A percentile compares a stretch with the other conserved stretches of the same genome.
Evolutionary conservation across 2,113 vertebrate genomes (phyloP).

Genomic region (Potamarius usumacintae): DNA sequence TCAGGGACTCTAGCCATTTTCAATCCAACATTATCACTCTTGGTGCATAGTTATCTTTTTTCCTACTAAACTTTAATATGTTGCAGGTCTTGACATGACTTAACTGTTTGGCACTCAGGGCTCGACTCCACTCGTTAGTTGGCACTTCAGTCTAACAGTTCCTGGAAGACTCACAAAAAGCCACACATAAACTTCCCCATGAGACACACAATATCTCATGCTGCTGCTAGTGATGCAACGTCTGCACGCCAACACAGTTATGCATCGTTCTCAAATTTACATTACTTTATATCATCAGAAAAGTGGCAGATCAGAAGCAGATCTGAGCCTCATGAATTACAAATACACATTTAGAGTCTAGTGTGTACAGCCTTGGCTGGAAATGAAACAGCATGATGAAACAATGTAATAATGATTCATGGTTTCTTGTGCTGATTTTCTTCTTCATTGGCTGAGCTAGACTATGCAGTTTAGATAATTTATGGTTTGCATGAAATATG

Average conservation of each 20-base stretch:
- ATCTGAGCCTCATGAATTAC: not conserved
- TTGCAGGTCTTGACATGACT: conserved; percentile 9
- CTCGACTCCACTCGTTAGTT: not conserved
- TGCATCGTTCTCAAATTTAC: not conserved
- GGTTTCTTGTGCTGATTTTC: not conserved
- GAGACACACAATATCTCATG: not conserved
- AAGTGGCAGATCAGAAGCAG: not conserved
- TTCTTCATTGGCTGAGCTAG: not conserved
- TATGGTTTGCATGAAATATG: not conserved
- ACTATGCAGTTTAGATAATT: not conserved
- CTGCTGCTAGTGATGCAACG: not conserved
- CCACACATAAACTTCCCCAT: not conserved
- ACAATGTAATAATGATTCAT: not conserved
- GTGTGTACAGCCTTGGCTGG: not conserved
- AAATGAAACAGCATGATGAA: not conserved
- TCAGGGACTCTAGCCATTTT: not conserved
- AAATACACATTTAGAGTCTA: not conserved
- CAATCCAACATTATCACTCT: not conserved
- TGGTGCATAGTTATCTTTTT: not conserved
- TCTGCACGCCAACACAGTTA: not conserved
- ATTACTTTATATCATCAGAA: not conserved
- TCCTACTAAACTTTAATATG: not conserved
- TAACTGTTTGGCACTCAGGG: not conserved
- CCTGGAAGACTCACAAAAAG: conserved; percentile 13
- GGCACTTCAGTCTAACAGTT: not conserved